Evolutionary conservation across 2,113 vertebrate genomes (phyloP).

Genomic region (Propithecus coquereli): DNA sequence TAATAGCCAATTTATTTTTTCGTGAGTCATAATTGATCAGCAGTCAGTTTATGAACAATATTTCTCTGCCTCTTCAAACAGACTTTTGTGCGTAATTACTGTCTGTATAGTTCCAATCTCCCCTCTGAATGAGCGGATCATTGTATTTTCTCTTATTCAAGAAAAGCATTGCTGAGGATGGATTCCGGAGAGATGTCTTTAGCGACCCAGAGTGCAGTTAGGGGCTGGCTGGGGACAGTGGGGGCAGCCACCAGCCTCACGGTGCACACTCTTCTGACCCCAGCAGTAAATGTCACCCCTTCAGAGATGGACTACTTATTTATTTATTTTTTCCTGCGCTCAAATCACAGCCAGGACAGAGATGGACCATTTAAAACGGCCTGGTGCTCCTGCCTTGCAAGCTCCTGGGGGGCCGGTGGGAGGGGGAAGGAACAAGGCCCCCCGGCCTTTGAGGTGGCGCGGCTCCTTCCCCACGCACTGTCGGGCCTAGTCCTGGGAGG

Average conservation of each 20-base stretch:
- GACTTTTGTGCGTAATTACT: slow-evolving; percentile 6
- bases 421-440: neutral
- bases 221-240: neutral
- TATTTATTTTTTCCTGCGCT: no score
- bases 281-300: neutral
- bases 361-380: neutral
- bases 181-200: neutral
- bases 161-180: neutral
- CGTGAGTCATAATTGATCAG: slow-evolving; percentile 25
- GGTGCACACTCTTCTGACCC: neutral
- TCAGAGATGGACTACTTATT: neutral
- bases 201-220: neutral
- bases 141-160: neutral
- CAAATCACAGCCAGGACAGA: neutral
- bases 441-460: neutral
- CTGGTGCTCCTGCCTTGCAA: neutral
- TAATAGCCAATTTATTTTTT: neutral
- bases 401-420: accelerated
- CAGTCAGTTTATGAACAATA: neutral
- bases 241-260: neutral
- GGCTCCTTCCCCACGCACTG: neutral
- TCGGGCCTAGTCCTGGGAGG: no score
- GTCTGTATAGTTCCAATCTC: neutral
- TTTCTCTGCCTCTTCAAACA: slow-evolving; percentile 24
- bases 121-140: neutral